Percentiles rank a stretch among this genome's conserved stretches.
These are phyloP conservation scores for Andricus curvator DNA, from an alignment of 2,888 invertebrate species.

Conservation along the genomic window DNA sequence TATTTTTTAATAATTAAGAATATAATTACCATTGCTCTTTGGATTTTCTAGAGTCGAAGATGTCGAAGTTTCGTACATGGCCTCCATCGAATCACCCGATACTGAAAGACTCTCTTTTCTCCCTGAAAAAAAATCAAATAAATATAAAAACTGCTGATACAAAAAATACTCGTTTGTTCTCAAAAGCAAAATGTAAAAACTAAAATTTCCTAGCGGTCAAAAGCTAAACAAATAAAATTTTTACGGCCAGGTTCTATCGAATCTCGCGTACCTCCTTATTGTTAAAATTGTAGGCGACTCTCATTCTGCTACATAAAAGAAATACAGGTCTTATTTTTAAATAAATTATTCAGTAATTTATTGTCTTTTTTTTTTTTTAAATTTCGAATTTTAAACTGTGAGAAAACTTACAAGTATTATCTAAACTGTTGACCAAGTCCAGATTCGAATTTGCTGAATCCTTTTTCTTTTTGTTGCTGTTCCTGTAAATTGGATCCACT, in stretches of 20 bases:
- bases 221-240: neutral
- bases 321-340: constrained; percentile 61
- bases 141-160: constrained; percentile 23
- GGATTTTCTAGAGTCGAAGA: constrained; percentile 57
- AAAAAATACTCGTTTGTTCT: neutral
- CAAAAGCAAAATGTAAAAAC: neutral
- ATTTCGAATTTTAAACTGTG: neutral
- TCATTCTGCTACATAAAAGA: constrained; percentile 65
- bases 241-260: constrained; percentile 39
- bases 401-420: constrained; percentile 66
- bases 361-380: constrained; percentile 33
- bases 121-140: constrained; percentile 60
- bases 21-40: constrained; percentile 53
- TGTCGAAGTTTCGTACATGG: constrained; percentile 63
- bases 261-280: constrained; percentile 63
- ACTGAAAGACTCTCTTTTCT: constrained; percentile 65
- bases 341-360: constrained; percentile 16
- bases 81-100: constrained; percentile 66
- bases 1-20: constrained; percentile 5
- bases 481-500: constrained; percentile 65
- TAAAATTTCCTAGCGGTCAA: neutral
- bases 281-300: constrained; percentile 63
- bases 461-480: constrained; percentile 62
- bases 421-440: constrained; percentile 67
- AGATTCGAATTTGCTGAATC: constrained; percentile 63